Evolutionary conservation across 2,888 invertebrate species (phyloP).

Genomic region (Drosophila heteroneura): DNA sequence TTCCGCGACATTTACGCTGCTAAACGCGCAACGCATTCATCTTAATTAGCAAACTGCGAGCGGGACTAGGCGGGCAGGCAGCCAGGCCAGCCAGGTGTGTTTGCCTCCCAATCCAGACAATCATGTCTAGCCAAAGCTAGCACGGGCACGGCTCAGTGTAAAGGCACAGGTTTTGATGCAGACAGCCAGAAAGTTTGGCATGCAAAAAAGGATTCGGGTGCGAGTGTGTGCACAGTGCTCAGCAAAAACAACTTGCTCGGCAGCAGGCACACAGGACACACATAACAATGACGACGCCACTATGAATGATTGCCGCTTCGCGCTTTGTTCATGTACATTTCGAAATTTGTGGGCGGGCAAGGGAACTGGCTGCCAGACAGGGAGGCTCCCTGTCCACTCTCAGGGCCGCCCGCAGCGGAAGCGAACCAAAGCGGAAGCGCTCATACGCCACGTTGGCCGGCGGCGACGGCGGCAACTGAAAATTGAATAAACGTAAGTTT

Average conservation of each 20-base stretch:
- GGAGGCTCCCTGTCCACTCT: constrained; percentile 1
- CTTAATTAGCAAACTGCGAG: constrained; percentile 62
- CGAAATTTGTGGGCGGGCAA: constrained; percentile 43
- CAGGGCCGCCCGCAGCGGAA: constrained; percentile 56
- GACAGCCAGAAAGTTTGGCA: constrained; percentile 59
- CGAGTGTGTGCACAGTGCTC: constrained; percentile 6
- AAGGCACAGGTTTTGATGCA: constrained; percentile 2
- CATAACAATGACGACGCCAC: constrained; percentile 66
- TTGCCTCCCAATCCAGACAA: neutral
- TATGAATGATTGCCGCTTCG: constrained; percentile 78
- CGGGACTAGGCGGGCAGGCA: constrained; percentile 8
- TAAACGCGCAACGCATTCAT: constrained; percentile 75
- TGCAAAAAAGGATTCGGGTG: constrained; percentile 62
- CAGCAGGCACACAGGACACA: constrained; percentile 53
- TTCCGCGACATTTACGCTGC: constrained; percentile 74
- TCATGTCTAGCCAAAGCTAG: constrained; percentile 17
- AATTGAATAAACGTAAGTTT: constrained; percentile 80
- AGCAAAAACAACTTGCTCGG: constrained; percentile 17
- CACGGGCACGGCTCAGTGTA: constrained; percentile 32
- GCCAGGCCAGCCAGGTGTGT: constrained; percentile 28
- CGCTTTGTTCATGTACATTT: constrained; percentile 77
- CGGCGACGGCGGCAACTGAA: constrained; percentile 55
- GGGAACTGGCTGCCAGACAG: constrained; percentile 54
- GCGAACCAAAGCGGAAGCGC: constrained; percentile 74
- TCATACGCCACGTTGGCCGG: constrained; percentile 73